Percentiles rank a stretch among this genome's conserved stretches.
phyloP scores from a whole-genome alignment of 2,113 vertebrate species.

The Centropristis striata region DNA sequence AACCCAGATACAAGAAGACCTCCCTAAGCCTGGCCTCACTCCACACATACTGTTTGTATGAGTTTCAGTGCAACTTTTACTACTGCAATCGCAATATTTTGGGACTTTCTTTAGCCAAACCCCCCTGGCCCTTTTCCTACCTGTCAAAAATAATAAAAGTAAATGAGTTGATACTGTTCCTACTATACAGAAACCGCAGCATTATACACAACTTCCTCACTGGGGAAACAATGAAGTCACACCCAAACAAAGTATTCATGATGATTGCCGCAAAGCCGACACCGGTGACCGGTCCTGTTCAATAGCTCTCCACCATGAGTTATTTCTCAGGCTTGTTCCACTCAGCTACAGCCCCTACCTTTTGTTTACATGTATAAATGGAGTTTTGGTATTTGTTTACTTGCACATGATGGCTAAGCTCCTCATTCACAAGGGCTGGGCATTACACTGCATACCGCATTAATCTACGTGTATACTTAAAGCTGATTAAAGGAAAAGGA shows the following conservation, averaged over 20 bases:
- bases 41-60: neutral
- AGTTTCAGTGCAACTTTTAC: neutral
- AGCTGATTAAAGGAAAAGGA: conserved; percentile 1
- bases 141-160: neutral
- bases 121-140: neutral
- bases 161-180: neutral
- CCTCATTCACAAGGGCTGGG: neutral
- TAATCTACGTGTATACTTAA: neutral
- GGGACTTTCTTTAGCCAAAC: neutral
- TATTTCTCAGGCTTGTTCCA: neutral
- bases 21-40: conserved; percentile 2
- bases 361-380: conserved; percentile 19
- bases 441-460: neutral
- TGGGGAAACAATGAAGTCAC: conserved; percentile 48
- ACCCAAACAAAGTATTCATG: conserved; percentile 43
- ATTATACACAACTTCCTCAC: conserved; percentile 36
- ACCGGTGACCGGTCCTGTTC: neutral
- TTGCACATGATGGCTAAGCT: neutral
- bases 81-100: neutral
- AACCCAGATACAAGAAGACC: conserved; percentile 46
- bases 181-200: neutral
- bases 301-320: neutral
- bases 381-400: conserved; percentile 26
- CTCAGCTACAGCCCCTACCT: neutral
- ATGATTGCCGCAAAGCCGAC: neutral